A percentile compares a stretch with the other conserved stretches of the same genome.
These are phyloP conservation scores for Cataglyphis livida DNA, from an alignment of 2,888 invertebrate species.

Conservation along the genomic window DNA sequence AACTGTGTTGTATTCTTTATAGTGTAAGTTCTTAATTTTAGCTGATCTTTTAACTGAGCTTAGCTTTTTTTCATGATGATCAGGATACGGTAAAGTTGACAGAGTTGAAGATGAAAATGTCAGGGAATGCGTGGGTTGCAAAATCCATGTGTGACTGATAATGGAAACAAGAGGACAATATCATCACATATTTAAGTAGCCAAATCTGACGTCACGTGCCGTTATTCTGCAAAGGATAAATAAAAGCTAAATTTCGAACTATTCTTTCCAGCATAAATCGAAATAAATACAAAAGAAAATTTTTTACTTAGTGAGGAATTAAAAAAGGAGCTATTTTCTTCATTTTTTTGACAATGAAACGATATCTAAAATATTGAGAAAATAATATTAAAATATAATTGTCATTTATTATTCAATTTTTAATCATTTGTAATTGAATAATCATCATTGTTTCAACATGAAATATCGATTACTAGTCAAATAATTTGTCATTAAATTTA, in stretches of 20 bases:
- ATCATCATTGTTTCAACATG: background rate
- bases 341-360: background rate
- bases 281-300: background rate
- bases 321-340: background rate
- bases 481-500: conserved; percentile 5
- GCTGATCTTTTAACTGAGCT: background rate
- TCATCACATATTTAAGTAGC: background rate
- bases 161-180: conserved; percentile 62
- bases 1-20: conserved; percentile 2
- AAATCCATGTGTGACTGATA: conserved; percentile 63
- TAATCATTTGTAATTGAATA: background rate
- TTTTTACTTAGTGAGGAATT: background rate
- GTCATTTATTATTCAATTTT: background rate
- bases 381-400: background rate
- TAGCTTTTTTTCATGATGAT: background rate
- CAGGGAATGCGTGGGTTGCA: conserved; percentile 66
- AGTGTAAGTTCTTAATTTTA: conserved; percentile 51
- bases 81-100: conserved; percentile 49
- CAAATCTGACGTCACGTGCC: background rate
- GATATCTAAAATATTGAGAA: background rate
- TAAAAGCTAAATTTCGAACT: background rate
- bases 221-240: background rate
- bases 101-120: conserved; percentile 57
- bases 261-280: background rate
- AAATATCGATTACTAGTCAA: background rate